Evolutionary conservation across 2,888 invertebrate species (phyloP).

Genomic region (Crematogaster levior): DNA sequence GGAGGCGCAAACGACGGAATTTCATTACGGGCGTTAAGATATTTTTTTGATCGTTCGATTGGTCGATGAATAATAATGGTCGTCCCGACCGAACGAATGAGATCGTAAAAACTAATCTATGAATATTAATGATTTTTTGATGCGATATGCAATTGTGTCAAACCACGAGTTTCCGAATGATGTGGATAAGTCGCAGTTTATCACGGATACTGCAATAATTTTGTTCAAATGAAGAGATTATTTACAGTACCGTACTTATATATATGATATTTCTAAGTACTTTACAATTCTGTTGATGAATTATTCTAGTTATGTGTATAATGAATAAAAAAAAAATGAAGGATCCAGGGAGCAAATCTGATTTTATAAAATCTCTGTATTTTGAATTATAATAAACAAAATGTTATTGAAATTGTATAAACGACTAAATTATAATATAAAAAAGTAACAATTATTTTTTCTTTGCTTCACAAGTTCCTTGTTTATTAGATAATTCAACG

Average conservation of each 20-base stretch:
- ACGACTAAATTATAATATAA: background rate
- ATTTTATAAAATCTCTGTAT: background rate
- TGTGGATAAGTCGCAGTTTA: background rate
- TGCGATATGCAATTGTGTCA: background rate
- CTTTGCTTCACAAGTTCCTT: background rate
- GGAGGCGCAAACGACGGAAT: background rate
- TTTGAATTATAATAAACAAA: background rate
- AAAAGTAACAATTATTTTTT: background rate
- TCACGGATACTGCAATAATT: background rate
- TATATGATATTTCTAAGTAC: background rate
- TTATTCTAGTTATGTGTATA: background rate
- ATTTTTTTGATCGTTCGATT: constrained; percentile 16
- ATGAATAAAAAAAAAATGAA: background rate
- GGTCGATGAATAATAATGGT: constrained; percentile 18
- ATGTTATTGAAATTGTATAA: background rate
- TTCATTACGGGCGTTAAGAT: constrained; percentile 6
- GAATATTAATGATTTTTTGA: constrained; percentile 22
- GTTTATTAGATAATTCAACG: constrained; percentile 16
- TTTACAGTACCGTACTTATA: background rate
- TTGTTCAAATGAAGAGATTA: background rate
- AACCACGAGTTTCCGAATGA: background rate
- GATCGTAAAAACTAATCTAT: constrained; percentile 23
- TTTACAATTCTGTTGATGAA: background rate
- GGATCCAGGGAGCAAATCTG: background rate
- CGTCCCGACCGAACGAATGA: background rate